Evolutionary conservation across 2,888 invertebrate species (phyloP).

Genomic region (Altica lythri): DNA sequence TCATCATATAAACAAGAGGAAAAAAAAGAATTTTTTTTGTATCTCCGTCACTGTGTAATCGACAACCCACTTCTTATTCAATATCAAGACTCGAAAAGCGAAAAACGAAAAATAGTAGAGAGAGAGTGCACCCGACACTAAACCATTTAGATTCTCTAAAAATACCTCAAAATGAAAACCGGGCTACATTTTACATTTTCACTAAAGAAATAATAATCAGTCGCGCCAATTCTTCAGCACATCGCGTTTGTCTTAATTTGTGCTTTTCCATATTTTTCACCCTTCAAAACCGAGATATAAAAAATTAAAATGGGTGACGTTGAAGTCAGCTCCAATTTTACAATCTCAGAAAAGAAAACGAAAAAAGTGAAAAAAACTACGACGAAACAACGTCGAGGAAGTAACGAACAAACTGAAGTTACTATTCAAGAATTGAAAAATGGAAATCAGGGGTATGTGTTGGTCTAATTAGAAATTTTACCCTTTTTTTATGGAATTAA

Average conservation of each 20-base stretch:
- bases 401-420: slow-evolving; percentile 72
- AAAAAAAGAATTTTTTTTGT: too few relatives aligned
- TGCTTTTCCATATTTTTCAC: slow-evolving; percentile 37
- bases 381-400: slow-evolving; percentile 78
- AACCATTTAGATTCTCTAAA: slow-evolving; percentile 56
- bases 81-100: too few relatives aligned
- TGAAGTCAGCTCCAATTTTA: slow-evolving; percentile 84
- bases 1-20: too few relatives aligned
- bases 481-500: too few relatives aligned
- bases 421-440: slow-evolving; percentile 78
- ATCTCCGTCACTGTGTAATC: slow-evolving; percentile 12
- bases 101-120: too few relatives aligned
- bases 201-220: slow-evolving; percentile 48
- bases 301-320: slow-evolving; percentile 79
- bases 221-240: slow-evolving; percentile 36
- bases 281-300: slow-evolving; percentile 15
- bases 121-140: slow-evolving; percentile 52
- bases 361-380: slow-evolving; percentile 93
- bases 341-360: slow-evolving; percentile 82
- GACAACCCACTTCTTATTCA: slow-evolving; percentile 12
- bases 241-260: slow-evolving; percentile 33
- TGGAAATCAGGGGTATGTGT: slow-evolving; percentile 81
- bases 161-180: slow-evolving; percentile 52
- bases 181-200: slow-evolving; percentile 48
- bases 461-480: too few relatives aligned